phyloP scores from a whole-genome alignment of 2,888 invertebrate species.

The Cylindroiulus punctatus region DNA sequence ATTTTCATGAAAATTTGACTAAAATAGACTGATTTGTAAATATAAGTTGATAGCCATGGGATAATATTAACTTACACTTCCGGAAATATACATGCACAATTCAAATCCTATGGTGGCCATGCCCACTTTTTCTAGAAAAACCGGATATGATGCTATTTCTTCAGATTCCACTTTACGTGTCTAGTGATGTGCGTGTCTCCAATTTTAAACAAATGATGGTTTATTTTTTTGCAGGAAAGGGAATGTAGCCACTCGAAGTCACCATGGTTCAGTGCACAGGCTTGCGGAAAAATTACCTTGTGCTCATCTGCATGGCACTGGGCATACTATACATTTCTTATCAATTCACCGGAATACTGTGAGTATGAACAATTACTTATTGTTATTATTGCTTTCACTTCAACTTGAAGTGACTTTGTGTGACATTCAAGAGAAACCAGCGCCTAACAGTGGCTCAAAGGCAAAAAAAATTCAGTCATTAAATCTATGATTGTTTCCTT shows the following conservation, averaged over 20 bases:
- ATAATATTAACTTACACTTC: not conserved
- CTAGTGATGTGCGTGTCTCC: no score
- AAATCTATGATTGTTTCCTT: not conserved
- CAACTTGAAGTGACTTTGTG: not conserved
- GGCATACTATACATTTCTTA: slow-evolving; percentile 53
- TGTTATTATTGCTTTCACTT: not conserved
- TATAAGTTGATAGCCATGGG: not conserved
- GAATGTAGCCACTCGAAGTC: slow-evolving; percentile 21
- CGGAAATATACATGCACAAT: not conserved
- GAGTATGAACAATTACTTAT: not conserved
- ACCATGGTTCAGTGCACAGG: slow-evolving; percentile 50
- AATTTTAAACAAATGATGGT: no score
- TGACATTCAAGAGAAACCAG: not conserved
- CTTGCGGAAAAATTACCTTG: slow-evolving; percentile 43
- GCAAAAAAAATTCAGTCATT: not conserved
- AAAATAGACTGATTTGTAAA: not conserved
- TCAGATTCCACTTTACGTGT: no score
- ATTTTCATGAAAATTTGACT: not conserved
- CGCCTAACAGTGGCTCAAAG: not conserved
- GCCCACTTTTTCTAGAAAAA: not conserved
- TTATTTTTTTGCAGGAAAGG: slow-evolving; percentile 38
- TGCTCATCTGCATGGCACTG: slow-evolving; percentile 52
- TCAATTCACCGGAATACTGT: slow-evolving; percentile 51
- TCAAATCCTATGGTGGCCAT: not conserved
- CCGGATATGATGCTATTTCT: not conserved